A percentile compares a stretch with the other conserved stretches of the same genome.
Evolutionary conservation across 2,797 vertebrate species (phyloP).

Genomic region (Heterohyrax brucei): DNA sequence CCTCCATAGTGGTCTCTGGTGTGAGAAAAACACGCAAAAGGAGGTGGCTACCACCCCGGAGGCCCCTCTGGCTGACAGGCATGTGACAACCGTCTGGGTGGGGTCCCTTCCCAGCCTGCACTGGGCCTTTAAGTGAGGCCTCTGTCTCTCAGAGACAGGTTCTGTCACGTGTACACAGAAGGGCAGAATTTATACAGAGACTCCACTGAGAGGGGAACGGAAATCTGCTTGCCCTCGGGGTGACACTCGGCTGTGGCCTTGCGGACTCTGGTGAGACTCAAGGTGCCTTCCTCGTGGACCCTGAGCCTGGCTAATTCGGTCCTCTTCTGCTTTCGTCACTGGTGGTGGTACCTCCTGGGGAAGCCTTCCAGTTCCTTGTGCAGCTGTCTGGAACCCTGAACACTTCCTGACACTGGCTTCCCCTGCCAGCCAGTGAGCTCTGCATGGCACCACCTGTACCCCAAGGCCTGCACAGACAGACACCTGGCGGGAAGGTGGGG

Average conservation of each 20-base stretch:
- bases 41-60: not conserved
- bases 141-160: not conserved
- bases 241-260: not conserved
- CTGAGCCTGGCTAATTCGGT: not conserved
- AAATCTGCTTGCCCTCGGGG: not conserved
- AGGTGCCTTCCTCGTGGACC: not conserved
- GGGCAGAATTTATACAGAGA: not conserved
- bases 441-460: not conserved
- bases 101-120: not conserved
- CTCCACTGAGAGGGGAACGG: not conserved
- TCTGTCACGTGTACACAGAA: not conserved
- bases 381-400: not conserved
- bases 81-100: not conserved
- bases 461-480: not conserved
- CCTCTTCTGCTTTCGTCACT: accelerated
- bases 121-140: not conserved
- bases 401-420: not conserved
- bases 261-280: not conserved
- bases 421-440: too few species aligned
- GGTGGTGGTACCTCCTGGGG: not conserved
- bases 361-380: not conserved
- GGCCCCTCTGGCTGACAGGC: not conserved
- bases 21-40: not conserved
- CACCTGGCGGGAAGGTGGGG: not conserved
- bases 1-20: not conserved